Percentiles rank a stretch among this genome's conserved stretches.
Conservation (phyloP, 2,797 vertebrate genomes). For the Botia kubotai region DNA sequence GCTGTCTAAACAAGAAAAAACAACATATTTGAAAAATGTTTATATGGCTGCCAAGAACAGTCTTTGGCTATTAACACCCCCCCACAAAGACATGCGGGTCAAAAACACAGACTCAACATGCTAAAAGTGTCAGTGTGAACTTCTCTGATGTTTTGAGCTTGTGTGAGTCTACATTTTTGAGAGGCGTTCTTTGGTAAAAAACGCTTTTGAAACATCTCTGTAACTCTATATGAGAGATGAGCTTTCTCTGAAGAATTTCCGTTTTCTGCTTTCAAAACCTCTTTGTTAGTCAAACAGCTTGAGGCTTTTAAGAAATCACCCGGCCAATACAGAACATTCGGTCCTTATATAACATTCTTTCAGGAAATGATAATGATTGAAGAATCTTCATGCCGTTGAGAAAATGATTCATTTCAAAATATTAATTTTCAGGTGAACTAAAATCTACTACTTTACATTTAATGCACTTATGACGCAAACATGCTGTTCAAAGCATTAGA, state of each 20-base stretch:
- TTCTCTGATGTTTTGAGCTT: not conserved
- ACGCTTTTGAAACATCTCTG: conserved; percentile 4
- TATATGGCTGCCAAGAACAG: not conserved
- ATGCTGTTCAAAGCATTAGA: not conserved
- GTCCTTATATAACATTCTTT: not conserved
- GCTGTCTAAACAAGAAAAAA: conserved; percentile 8
- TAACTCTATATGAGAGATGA: not conserved
- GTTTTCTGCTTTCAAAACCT: not conserved
- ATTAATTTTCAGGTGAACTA: not conserved
- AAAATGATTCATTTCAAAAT: not conserved
- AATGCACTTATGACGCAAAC: not conserved
- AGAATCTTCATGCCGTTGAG: not conserved
- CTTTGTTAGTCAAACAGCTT: not conserved
- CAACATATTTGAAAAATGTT: not conserved
- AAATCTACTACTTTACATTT: not conserved
- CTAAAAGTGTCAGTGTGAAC: not conserved
- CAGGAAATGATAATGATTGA: not conserved
- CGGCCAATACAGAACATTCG: not conserved
- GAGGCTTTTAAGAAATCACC: not conserved
- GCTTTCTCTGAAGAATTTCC: not conserved
- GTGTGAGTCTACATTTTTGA: not conserved
- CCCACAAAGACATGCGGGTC: not conserved
- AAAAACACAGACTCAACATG: not conserved
- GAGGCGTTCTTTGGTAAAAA: not conserved
- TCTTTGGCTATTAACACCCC: conserved; percentile 4